phyloP scores from a whole-genome alignment of 2,113 vertebrate genomes.

The Probosciger aterrimus region DNA sequence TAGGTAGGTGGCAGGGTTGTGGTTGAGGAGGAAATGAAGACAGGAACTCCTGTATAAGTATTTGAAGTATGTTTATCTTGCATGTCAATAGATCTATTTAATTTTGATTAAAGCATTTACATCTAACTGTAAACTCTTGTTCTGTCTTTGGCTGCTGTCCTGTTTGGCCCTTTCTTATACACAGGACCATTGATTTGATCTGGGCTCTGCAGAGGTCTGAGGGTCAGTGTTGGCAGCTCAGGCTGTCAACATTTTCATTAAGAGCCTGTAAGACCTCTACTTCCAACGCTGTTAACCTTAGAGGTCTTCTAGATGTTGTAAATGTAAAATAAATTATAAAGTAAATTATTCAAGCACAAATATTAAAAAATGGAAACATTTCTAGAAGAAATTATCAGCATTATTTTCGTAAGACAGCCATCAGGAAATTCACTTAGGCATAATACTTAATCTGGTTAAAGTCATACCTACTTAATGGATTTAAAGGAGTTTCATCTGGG shows the following conservation, averaged over 20 bases:
- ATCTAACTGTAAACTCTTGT: no score
- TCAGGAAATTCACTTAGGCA: neutral
- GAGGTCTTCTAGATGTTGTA: neutral
- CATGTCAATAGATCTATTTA: neutral
- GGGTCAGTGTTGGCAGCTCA: neutral
- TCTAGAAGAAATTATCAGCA: neutral
- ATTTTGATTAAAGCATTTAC: neutral
- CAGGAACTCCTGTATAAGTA: neutral
- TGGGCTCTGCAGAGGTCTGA: neutral
- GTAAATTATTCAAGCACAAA: neutral
- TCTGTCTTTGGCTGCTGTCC: neutral
- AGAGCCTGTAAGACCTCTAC: neutral
- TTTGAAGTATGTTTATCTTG: neutral
- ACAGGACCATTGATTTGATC: no score
- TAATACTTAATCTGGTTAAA: neutral
- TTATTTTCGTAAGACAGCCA: neutral
- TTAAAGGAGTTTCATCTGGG: neutral
- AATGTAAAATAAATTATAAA: neutral
- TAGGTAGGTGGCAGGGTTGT: neutral
- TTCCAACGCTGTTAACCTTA: neutral
- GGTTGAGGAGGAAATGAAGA: neutral
- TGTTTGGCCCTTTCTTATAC: neutral
- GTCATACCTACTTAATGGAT: neutral
- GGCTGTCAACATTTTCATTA: neutral
- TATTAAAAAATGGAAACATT: neutral